Percentiles rank a stretch among this genome's conserved stretches.
phyloP scores from a whole-genome alignment of 2,113 vertebrate genomes.

The Rhabdomys dilectus region DNA sequence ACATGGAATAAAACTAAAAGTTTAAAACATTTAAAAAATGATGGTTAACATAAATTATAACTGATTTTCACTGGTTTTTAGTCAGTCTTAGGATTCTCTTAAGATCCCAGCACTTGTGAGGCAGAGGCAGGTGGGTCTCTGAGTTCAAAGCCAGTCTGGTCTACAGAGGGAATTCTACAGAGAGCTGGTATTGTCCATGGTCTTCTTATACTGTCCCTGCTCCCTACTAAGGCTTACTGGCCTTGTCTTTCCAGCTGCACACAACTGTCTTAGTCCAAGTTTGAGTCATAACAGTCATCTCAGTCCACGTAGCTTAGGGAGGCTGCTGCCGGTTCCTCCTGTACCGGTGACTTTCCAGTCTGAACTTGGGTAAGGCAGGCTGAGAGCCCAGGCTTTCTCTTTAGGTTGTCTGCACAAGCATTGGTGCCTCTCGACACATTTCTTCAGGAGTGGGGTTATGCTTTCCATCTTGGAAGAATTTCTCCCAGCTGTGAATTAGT shows the following conservation, averaged over 20 bases:
- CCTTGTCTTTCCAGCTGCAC: neutral
- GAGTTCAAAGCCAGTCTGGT: neutral
- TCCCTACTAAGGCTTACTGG: neutral
- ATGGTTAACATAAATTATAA: neutral
- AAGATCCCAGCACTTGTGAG: neutral
- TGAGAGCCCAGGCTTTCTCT: neutral
- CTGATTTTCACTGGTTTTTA: neutral
- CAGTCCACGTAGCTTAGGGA: neutral
- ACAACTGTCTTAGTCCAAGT: neutral
- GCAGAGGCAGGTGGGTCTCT: neutral
- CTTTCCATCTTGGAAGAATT: neutral
- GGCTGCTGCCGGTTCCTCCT: neutral
- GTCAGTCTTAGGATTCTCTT: neutral
- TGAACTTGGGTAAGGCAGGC: neutral
- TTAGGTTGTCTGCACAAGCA: neutral
- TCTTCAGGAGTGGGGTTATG: neutral
- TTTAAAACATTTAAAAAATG: neutral
- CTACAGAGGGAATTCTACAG: neutral
- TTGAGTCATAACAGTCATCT: neutral
- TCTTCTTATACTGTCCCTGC: neutral
- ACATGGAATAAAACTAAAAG: neutral
- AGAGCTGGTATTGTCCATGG: neutral
- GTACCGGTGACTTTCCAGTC: neutral
- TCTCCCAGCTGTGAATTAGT: neutral
- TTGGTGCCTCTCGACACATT: constrained; percentile 3